Base-by-base conservation (phyloP, 1,140 invertebrate species). In the Copidosoma floridanum region DNA sequence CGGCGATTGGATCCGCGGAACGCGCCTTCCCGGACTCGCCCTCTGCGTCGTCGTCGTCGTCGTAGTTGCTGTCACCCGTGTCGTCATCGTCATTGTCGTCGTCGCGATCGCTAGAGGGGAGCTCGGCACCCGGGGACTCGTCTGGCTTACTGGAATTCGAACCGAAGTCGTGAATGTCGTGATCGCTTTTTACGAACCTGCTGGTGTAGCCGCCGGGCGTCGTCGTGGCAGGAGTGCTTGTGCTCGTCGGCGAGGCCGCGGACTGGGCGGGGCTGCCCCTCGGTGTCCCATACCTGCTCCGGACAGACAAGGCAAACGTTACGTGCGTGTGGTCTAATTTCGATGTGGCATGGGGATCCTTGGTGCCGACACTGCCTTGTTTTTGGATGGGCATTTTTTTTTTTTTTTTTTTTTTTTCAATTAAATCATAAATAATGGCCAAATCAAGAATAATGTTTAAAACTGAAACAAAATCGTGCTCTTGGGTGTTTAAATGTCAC, bases 171-270 rank as follows among this genome's bases (percentile, higher is more conserved):
- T 74, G 71, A 71, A 65, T 68, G 66, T 65, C 70, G 71, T 76
- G 69, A 74, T 70, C 71, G 70, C 75, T 71, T 70, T 65, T 70
- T 80, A 81, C 79, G 76, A 78, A 81, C 79, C 79, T 81, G 79
- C 79, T 81, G 68, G 78, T 79, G 72, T 80, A 80, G 65, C 78
- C 73, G 65, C 72, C 66, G 20, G 74, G 69, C 46, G 74, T 68
- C 21, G 77, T 63, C 40, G 73, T 69, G 43, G 64, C 65, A 47
- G 69, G 54, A 20, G 57, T 52, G 12, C 61, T 67, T 50, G 64
- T 61, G 20, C 41, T 48, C 26, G 67, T 73, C 63, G 73, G 67
- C 40, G 70, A 72, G 57, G 73, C 73, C 65, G 67, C 68, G 51
- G 74, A 76, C 57, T 76, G 78, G 61, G 73, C 77, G 61, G 78